Evolutionary conservation across 2,888 invertebrate species (phyloP), one percentile per base, ranked within the genome.

Genomic region (Listrodromus nycthemerus): DNA sequence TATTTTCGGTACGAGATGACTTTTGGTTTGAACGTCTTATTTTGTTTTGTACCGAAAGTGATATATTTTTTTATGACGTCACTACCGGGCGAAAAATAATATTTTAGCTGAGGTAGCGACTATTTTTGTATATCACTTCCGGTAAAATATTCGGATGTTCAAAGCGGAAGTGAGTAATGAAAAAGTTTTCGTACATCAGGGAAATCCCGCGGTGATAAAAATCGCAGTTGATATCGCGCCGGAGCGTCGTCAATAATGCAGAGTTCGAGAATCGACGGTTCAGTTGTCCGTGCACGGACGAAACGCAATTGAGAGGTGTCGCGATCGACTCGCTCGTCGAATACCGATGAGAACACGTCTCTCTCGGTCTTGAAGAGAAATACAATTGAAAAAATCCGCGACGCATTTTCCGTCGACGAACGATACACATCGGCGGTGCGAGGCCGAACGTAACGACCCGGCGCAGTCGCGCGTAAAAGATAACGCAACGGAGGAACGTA

Each of bases 401-500:
- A 74, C 61, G 74, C 74, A 63, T 74, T 74, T 63, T 74, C 61
- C 30, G 61, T 61, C 30, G 30, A 16, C 13, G 27, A 48, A 74
- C 33, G 61, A 74, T 48, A 55, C 19, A 33, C 19, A n/a, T 30
- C 27, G 71, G 65, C 33, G 8, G 7, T 33, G 27, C 45, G 30
- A 65, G 37, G 63, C 61, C 16, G 33, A 52, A 30, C 61, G 77
- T 21, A 45, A 33, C 33, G 41, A 30, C 21, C 7, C 21, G 10
- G 45, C 45, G n/a, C 19, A 33, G 21, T 71, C 65, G 52, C 75
- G 76, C 80, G 67, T 77, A 77, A 77, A 73, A 41, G 63, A n/a
- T 45, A 80, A 80, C 83, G 83, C 79, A 76, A 83, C 73, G 52
- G 55, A 71, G 58, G 71, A 76, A 41, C 41, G 41, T 41, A 73